Evolutionary conservation across 1,140 invertebrate genomes (phyloP).

Genomic region (Drosophila serrata): DNA sequence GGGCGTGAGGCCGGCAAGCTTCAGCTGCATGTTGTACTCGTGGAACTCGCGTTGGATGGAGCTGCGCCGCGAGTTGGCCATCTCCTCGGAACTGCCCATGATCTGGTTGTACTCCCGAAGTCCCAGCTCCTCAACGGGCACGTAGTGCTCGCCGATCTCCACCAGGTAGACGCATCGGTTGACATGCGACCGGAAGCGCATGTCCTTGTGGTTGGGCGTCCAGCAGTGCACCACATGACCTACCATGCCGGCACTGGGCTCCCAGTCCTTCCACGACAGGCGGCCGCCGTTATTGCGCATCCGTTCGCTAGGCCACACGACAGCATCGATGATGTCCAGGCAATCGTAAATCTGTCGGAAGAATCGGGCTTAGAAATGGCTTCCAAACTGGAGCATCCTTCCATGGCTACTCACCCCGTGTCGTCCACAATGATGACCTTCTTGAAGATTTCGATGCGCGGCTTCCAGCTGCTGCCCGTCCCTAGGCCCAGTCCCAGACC

Average conservation of each 20-base stretch:
- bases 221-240: constrained; percentile 96
- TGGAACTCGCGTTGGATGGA: constrained; percentile 74
- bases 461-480: constrained; percentile 44
- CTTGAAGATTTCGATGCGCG: constrained; percentile 86
- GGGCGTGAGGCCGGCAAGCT: constrained; percentile 62
- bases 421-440: constrained; percentile 87
- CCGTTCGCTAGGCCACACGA: constrained; percentile 95
- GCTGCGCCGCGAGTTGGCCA: constrained; percentile 72
- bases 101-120: constrained; percentile 88
- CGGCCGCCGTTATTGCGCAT: constrained; percentile 94
- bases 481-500: neutral
- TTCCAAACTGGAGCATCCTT: neutral
- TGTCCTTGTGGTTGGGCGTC: constrained; percentile 95
- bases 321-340: constrained; percentile 95
- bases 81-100: constrained; percentile 70
- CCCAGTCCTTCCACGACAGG: constrained; percentile 95
- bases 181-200: constrained; percentile 93
- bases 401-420: constrained; percentile 82
- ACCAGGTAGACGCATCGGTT: constrained; percentile 96
- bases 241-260: constrained; percentile 95
- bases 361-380: neutral
- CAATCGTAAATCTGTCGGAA: constrained; percentile 91
- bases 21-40: constrained; percentile 67
- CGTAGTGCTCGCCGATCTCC: constrained; percentile 96
- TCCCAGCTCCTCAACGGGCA: constrained; percentile 96